Evolutionary conservation across 2,888 invertebrate genomes (phyloP).

Genomic region (Himalopsyche tibetana): DNA sequence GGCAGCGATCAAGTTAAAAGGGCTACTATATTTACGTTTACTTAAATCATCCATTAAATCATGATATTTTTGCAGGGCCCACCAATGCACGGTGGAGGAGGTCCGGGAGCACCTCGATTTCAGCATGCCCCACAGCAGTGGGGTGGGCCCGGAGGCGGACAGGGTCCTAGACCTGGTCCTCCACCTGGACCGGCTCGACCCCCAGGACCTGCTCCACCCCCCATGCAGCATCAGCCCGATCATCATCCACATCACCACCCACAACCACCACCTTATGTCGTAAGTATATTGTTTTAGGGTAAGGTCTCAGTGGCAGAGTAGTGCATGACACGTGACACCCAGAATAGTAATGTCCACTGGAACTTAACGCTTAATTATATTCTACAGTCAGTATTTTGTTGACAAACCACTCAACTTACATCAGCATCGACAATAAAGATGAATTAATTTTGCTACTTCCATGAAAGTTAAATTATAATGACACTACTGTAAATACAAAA

Average conservation of each 20-base stretch:
- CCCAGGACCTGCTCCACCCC: conserved; percentile 71
- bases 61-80: conserved; percentile 59
- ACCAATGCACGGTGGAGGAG: conserved; percentile 61
- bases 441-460: background rate
- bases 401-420: background rate
- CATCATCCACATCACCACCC: conserved; percentile 63
- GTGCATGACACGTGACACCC: no score
- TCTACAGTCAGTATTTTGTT: background rate
- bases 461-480: background rate
- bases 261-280: conserved; percentile 64
- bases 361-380: background rate
- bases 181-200: conserved; percentile 62
- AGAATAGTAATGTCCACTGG: no score
- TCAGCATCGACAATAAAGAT: background rate
- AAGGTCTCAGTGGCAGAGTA: no score
- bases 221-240: conserved; percentile 69
- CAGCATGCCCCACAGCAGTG: conserved; percentile 64
- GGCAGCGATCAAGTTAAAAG: no score
- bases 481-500: background rate
- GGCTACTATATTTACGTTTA: background rate
- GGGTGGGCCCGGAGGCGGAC: conserved; percentile 68
- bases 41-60: background rate
- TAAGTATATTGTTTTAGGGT: conserved; percentile 47
- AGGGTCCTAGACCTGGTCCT: conserved; percentile 73
- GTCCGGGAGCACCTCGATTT: conserved; percentile 60